Evolutionary conservation across 2,797 vertebrate species (phyloP).

Genomic region (Xerus rutilus): DNA sequence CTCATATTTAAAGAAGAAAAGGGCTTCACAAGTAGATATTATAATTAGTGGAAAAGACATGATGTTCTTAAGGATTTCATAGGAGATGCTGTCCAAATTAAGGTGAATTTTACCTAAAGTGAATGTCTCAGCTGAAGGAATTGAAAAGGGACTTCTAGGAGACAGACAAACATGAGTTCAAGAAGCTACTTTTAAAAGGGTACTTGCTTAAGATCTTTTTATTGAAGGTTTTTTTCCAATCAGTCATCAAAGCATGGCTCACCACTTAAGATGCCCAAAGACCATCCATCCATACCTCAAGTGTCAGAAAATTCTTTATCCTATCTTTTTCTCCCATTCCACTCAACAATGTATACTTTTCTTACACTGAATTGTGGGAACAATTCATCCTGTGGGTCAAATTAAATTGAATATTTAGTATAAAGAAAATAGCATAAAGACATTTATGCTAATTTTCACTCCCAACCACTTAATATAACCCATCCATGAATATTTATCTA

Average conservation of each 20-base stretch:
- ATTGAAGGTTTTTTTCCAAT: neutral
- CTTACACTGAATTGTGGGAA: neutral
- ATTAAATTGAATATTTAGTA: constrained; percentile 8
- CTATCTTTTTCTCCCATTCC: neutral
- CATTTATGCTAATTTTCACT: neutral
- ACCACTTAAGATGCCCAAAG: neutral
- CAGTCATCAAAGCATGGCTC: neutral
- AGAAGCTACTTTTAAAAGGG: neutral
- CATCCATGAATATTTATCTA: constrained; percentile 40
- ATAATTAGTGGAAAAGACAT: neutral
- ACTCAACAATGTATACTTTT: constrained; percentile 33
- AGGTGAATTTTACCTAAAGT: neutral
- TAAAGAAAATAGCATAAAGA: neutral
- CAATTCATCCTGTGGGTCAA: neutral
- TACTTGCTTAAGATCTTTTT: neutral
- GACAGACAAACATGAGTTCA: neutral
- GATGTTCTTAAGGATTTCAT: neutral
- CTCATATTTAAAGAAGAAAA: neutral
- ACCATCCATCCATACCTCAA: neutral
- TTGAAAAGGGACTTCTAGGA: neutral
- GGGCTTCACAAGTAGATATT: neutral
- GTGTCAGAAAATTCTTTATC: neutral
- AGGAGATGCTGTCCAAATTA: neutral
- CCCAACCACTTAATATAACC: neutral
- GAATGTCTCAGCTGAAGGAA: neutral